Evolutionary conservation across 2,797 vertebrate genomes (phyloP), one percentile per base, ranked within the genome.

Genomic region (Sebastes umbrosus): DNA sequence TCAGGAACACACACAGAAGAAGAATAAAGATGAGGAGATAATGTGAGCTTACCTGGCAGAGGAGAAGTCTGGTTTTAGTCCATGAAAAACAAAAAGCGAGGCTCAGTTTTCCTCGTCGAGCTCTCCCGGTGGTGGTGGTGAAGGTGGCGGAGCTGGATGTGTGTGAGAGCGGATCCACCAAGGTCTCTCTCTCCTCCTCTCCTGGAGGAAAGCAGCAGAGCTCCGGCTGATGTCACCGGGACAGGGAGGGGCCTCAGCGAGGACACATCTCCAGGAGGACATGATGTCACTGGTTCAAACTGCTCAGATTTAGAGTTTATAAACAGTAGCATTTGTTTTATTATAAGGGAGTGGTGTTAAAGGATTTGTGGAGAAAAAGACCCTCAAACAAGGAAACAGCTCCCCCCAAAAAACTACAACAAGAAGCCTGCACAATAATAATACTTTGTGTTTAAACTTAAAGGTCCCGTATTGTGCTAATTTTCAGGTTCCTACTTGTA

Each of bases 151-250:
- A 46, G 43, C 67, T 79, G 76, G 70, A 62, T 25, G 77, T 20
- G 73, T 68, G 31, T 69, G 79, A 9, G 39, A 54, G 57, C 58
- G 59, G 31, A 71, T 68, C 18, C 55, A 24, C 76, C 31, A 83
- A 31, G 82, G 50, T 58, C 75, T 43, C 39, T 43, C 39, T 43
- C 39, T 16, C 39, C 39, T 43, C 39, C 39, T 43, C 39, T 85
- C 66, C 81, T 39, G 78, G 80, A 87, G 84, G 77, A 82, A 55
- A 85, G 80, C 31, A 58, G 80, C 79, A 39, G 76, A 73, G 86
- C 80, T 82, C 79, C 71, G 79, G 69, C 82, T 94, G 92, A 93
- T 84, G 92, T 93, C 93, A 92, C 80, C 55, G 70, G 77, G 72
- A 71, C 22, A 66, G 90, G 90, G 90, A 79, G 92, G 88, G 75